Evolutionary conservation across 1,140 invertebrate species (phyloP), one percentile per base, ranked within the genome.

Genomic region (Trichogramma pretiosum): DNA sequence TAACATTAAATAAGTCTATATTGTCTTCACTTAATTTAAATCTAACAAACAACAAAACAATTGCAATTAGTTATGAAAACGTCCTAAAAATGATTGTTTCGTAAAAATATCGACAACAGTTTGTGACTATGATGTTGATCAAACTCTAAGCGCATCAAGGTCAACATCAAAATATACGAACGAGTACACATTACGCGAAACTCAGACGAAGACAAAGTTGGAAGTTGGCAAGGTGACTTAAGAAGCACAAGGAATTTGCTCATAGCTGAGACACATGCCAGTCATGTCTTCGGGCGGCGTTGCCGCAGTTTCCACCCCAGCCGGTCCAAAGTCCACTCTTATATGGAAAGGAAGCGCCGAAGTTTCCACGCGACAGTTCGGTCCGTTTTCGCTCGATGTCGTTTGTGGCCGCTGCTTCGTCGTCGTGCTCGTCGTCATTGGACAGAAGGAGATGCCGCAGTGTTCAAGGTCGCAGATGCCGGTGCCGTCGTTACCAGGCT

Each of bases 331-430:
- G 42, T 83, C 81, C 0, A 88, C 76, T 9, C 82, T 80, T 21
- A 88, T 78, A n/a, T 80, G 80, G 63, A 87, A 89, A 1, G 85
- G 85, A 0, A 78, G 79, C 2, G 80, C 78, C 19, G 81, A 85
- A 51, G 80, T 85, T 70, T 89, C 85, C 13, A 89, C 79, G 11
- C 78, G 69, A 54, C 85, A 89, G 9, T 9, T 11, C 24, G 13
- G 23, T n/a, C 5, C 17, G 24, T n/a, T 32, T 21, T 5, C n/a
- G 2, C 1, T 14, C 7, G 3, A 11, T 9, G 39, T 41, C 17
- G 34, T 36, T 9, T 22, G 14, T 2, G 19, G 3, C 32, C 2
- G 8, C 26, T 17, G 4, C 18, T 23, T 16, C 10, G n/a, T 17
- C n/a, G 24, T 40, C 18, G 37, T 5, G 7, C 17, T 18, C 8